These are phyloP conservation scores for Lasiurus borealis DNA, from an alignment of 2,113 vertebrate genomes.

Conservation along the genomic window DNA sequence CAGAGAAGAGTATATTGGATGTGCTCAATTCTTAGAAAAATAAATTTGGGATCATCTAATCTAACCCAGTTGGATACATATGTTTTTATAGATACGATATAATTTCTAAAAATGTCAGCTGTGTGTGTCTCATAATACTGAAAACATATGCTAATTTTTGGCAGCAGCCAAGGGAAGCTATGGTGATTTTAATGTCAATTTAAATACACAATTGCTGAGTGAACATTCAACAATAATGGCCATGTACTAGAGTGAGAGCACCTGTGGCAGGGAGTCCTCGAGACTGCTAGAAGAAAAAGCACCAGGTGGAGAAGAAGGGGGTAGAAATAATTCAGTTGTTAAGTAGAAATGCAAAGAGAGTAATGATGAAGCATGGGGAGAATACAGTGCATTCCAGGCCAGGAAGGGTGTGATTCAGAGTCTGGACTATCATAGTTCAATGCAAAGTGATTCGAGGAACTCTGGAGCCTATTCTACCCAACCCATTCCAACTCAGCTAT, in stretches of 20 bases:
- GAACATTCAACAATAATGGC: background rate
- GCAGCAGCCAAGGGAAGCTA: slow-evolving; percentile 30
- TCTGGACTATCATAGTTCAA: background rate
- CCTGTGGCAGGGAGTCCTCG: background rate
- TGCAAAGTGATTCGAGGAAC: background rate
- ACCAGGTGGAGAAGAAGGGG: background rate
- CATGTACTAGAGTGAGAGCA: background rate
- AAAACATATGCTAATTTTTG: slow-evolving; percentile 73
- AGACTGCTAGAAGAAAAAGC: background rate
- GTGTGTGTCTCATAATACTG: slow-evolving; percentile 55
- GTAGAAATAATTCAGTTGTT: background rate
- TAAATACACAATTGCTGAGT: slow-evolving; percentile 26
- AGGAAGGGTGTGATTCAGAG: background rate
- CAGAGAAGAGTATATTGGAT: slow-evolving; percentile 58
- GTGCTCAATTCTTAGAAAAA: slow-evolving; percentile 73
- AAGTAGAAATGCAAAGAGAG: background rate
- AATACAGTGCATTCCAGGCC: background rate
- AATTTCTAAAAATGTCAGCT: slow-evolving; percentile 73
- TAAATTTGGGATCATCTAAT: slow-evolving; percentile 74
- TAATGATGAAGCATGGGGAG: background rate
- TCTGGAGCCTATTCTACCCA: background rate
- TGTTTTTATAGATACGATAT: slow-evolving; percentile 74
- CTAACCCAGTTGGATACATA: slow-evolving; percentile 74
- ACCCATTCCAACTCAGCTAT: background rate
- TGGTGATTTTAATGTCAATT: slow-evolving; percentile 52